Conservation (phyloP, 1,140 invertebrate genomes). For the Diplogasteroides magnus region DNA sequence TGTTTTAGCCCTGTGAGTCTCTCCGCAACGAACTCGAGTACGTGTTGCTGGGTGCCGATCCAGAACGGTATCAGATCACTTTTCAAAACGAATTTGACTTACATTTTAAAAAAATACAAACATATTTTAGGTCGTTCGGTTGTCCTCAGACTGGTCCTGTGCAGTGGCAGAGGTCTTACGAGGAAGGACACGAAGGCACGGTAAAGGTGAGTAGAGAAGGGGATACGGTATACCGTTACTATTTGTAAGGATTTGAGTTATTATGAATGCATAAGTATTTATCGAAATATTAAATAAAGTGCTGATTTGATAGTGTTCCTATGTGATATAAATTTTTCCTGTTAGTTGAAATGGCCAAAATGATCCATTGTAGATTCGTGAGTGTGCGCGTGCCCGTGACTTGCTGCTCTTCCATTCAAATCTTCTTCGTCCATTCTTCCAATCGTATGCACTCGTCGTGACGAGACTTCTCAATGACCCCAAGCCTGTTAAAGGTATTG, state of each 20-base stretch:
- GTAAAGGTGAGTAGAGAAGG: neutral
- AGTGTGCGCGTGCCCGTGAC: neutral
- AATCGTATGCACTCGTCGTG: neutral
- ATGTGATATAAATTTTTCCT: too few species aligned
- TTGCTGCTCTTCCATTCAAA: neutral
- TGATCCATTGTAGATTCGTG: neutral
- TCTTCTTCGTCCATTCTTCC: neutral
- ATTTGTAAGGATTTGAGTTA: too few species aligned
- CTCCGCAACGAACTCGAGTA: neutral
- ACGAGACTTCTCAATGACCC: neutral
- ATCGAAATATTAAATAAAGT: too few species aligned
- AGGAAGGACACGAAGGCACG: too few species aligned
- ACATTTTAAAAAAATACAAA: too few species aligned
- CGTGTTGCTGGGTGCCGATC: neutral
- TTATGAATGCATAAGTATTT: too few species aligned
- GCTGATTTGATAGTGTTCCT: too few species aligned
- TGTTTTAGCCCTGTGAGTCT: neutral
- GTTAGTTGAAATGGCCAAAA: too few species aligned
- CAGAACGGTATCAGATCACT: too few species aligned
- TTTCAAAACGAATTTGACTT: too few species aligned
- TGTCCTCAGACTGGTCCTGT: neutral
- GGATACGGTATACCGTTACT: neutral
- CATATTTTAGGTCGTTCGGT: neutral
- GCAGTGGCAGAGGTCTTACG: too few species aligned
- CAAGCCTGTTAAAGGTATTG: neutral